Evolutionary conservation across 1,140 invertebrate genomes (phyloP).

Genomic region (Lasaia peninsularis): DNA sequence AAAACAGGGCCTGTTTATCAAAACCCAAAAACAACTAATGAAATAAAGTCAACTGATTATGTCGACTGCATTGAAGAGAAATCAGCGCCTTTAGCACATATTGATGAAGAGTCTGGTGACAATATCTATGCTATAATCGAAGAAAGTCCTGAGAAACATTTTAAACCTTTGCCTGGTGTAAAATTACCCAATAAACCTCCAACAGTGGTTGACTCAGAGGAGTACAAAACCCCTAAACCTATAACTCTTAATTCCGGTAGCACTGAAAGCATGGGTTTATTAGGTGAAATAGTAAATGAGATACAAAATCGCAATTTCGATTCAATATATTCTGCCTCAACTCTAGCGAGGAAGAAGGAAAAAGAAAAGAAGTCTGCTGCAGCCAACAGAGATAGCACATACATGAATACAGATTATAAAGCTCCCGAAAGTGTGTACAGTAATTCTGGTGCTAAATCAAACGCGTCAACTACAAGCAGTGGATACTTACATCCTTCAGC

Average conservation of each 20-base stretch:
- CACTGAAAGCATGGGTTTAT: slow-evolving; percentile 82
- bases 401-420: slow-evolving; percentile 76
- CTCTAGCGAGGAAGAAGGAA: slow-evolving; percentile 81
- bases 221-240: slow-evolving; percentile 78
- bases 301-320: slow-evolving; percentile 90
- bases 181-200: slow-evolving; percentile 35
- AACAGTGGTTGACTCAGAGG: slow-evolving; percentile 55
- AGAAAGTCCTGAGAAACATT: slow-evolving; percentile 78
- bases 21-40: slow-evolving; percentile 48
- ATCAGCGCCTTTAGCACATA: slow-evolving; percentile 78
- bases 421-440: slow-evolving; percentile 79
- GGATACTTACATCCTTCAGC: slow-evolving; percentile 85
- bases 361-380: slow-evolving; percentile 71
- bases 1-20: slow-evolving; percentile 71
- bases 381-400: slow-evolving; percentile 59
- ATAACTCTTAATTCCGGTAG: slow-evolving; percentile 71
- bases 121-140: slow-evolving; percentile 93
- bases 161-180: slow-evolving; percentile 42
- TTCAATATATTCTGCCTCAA: slow-evolving; percentile 89
- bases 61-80: slow-evolving; percentile 87
- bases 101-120: slow-evolving; percentile 83
- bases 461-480: slow-evolving; percentile 81
- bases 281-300: slow-evolving; percentile 91
- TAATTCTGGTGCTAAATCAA: slow-evolving; percentile 79
- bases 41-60: slow-evolving; percentile 78